Evolutionary conservation across 2,888 invertebrate species (phyloP), one percentile per base, ranked within the genome.

Genomic region (Lypha dubia): DNA sequence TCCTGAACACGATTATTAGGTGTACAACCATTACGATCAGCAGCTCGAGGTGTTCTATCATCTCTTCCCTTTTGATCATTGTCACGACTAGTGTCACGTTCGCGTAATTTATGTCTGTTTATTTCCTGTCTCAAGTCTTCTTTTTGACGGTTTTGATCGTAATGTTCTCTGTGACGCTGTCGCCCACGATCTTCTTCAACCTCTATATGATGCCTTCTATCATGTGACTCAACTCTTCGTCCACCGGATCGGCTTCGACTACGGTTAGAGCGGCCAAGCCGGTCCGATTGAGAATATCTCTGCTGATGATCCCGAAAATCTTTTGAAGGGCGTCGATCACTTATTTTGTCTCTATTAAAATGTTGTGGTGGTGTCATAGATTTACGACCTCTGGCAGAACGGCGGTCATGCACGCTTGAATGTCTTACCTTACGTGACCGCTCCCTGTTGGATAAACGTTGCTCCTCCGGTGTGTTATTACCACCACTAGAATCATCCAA

Each of bases 401-500:
- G 70, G 20, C 77, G 84, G 24, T 86, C 83, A 22, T 65, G 67
- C 9, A 87, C 87, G 7, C 76, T 68, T n/a, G 85, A 44, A 38
- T 76, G 73, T 17, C 79, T 80, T 77, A 58, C 83, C 77, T 24
- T 63, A 56, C 22, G 81, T 44, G 53, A 75, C 70, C 62, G 83
- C 24, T 82, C 85, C 11, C 53, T 86, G 86, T 86, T 85, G 85
- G 83, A 86, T 87, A 87, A 83, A 73, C 92, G 75, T 90, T 92
- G 88, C 56, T 80, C 88, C 76, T 89, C 89, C 53, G 92, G 92
- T 71, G 92, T 90, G 49, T 93, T 94, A 67, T 94, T 94, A 67
- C 94, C 93, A 83, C 94, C 94, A 86, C 95, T 95, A 88, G 94
- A 94, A 90, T 95, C 95, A 90, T 94, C 94, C 88, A 95, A 93